Evolutionary conservation across 2,888 invertebrate species (phyloP), one percentile per base, ranked within the genome.

Genomic region (Arge pagana): DNA sequence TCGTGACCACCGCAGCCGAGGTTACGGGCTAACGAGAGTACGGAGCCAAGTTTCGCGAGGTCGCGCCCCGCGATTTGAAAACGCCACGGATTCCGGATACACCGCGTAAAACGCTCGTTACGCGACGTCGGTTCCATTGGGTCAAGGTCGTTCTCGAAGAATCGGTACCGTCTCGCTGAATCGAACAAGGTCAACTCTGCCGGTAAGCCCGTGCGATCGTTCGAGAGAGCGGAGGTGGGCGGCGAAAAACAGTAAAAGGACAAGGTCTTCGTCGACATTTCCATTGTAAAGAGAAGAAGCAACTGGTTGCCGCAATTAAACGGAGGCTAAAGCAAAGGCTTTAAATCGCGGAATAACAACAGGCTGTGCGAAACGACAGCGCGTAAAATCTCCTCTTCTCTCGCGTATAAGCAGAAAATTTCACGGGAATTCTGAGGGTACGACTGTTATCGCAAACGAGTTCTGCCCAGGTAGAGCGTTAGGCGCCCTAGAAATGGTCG

Each of bases 231-330:
- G 26, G 26, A 10, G 26, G 26, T 1, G n/a, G n/a, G 26, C 26
- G 26, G 21, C 15, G 4, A 7, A 18, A 18, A 26, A 13, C 35
- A 23, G 5, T 33, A 45, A 10, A 45, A 45, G 24, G 35, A 33
- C 33, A 45, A 11, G 23, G 35, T 33, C 45, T 23, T n/a, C n/a
- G 33, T 35, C 15, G 35, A 35, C 33, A 45, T 21, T 33, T 33
- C 33, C 33, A 45, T 45, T 45, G 45, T 45, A 33, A 23, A 45
- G n/a, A n/a, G n/a, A 45, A 33, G 45, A 8, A 26, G 28, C 45
- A 45, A 45, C 45, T 45, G 33, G 45, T 45, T 45, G 45, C 33
- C 33, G 33, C 45, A 45, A 45, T 45, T 45, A 45, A 42, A 45
- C 33, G 23, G 23, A 45, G n/a, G n/a, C 45, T 24, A 45, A 45